Base-by-base conservation (phyloP, 2,113 vertebrate genomes). In the Cygnus atratus region DNA sequence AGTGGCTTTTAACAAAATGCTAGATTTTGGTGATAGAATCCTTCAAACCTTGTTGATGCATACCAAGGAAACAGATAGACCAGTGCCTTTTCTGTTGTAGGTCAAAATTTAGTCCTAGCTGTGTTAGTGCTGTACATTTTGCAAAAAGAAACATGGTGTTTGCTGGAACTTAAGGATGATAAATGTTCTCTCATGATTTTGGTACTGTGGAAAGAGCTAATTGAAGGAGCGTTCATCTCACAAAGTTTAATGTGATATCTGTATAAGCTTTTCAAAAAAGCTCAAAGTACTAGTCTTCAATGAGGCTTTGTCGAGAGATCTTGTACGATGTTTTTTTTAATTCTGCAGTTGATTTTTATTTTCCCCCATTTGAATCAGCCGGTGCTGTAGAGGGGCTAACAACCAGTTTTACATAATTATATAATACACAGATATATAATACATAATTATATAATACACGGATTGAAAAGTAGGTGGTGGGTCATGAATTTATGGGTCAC, bases 271-370 rank as follows among this genome's bases (percentile, higher is more conserved):
- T 92, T 71, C 46, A 61, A 31, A 1, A 9, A 87, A 48, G 15
- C 2, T 82, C 17, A 65, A 68, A 76, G 57, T 70, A 57, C 3
- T 9, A 58, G 67, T 31, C 26, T 20, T 78, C 0, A 0, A 6
- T 93, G 31, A 77, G 12, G 28, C 54, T 90, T 95, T 61, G 25
- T 11, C 87, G 50, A 55, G 52, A 79, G 21, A 88, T 74, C 6
- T 80, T 63, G 1, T 20, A 73, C 68, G 18, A 75, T 57, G 26
- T 88, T 70, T 81, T 26, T 46, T 59, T 4, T 43, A 44, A 43
- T 72, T 65, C 43, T 78, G 24, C 13, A 76, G 1, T 41, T 76
- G 12, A 28, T 58, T 2, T 65, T 6, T 39, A 48, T 14, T 46
- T 39, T 63, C 39, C 17, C 18, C 11, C 17, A 57, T 48, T 74